Evolutionary conservation across 2,113 vertebrate species (phyloP), one percentile per base, ranked within the genome.

Genomic region (Oreochromis spilurus): DNA sequence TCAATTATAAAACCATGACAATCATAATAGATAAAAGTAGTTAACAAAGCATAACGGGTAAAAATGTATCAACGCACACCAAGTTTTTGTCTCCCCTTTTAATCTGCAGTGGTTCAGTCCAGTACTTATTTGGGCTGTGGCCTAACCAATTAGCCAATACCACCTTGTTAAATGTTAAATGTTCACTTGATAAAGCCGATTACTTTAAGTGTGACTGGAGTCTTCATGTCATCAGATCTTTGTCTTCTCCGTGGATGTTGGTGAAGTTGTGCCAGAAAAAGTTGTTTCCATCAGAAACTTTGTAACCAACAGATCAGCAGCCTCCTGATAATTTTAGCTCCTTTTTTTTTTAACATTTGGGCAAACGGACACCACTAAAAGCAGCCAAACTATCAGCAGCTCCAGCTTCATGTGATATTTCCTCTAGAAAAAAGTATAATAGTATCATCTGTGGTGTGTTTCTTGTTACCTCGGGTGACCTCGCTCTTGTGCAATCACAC

Each of bases 181-280:
- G 34, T 7, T 36, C 34, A 36, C 34, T 9, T 8, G 5, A 36
- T 36, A 36, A 36, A 36, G 34, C 31, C 8, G 34, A 9, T 36
- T 36, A 36, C 34, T 36, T 36, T 9, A 36, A 8, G 34, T 8
- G 7, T 36, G 7, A 8, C 34, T 36, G 36, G 36, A 38, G 36
- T 4, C 21, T 4, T 6, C 53, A 54, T 0, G 14, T 16, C 55
- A 0, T 58, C 26, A 31, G 9, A 10, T 62, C 58, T 62, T 36
- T 2, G 17, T 62, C 58, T 62, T 62, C 4, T 36, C 6, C 1
- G 17, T 62, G 55, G 14, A 58, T 1, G 14, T 14, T 31, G 26
- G 26, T 31, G 26, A 31, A 9, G 2, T 40, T 40, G 36, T 9
- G 36, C 36, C 36, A 38, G 36, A 38, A 38, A 38, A 38, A 38